Evolutionary conservation across 2,888 invertebrate genomes (phyloP).

Genomic region (Amphiduros pacificus): DNA sequence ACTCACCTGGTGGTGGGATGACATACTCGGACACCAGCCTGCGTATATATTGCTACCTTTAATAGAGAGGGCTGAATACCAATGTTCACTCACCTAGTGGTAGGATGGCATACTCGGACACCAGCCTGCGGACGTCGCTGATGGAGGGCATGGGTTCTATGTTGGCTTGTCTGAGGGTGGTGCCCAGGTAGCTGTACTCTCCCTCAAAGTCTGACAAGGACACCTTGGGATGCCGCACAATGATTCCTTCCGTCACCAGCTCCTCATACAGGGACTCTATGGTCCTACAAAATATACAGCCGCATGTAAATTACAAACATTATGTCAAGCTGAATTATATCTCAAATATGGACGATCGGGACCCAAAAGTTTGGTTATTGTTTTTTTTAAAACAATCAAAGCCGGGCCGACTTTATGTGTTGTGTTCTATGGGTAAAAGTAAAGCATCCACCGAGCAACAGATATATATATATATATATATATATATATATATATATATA

Average conservation of each 20-base stretch:
- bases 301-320: background rate
- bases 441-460: too few species aligned
- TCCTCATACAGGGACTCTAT: conserved; percentile 83
- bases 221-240: conserved; percentile 73
- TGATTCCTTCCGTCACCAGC: conserved; percentile 85
- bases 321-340: too few species aligned
- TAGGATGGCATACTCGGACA: conserved; percentile 85
- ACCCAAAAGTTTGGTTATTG: too few species aligned
- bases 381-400: too few species aligned
- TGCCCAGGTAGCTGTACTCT: conserved; percentile 67
- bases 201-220: conserved; percentile 76
- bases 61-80: too few species aligned
- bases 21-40: conserved; percentile 86
- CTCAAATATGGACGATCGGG: too few species aligned
- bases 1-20: conserved; percentile 80
- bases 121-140: conserved; percentile 82
- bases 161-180: conserved; percentile 58
- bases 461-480: too few species aligned
- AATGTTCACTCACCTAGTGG: conserved; percentile 72
- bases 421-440: too few species aligned
- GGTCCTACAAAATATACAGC: conserved; percentile 39
- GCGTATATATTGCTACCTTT: too few species aligned
- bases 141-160: conserved; percentile 68
- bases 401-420: too few species aligned
- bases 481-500: too few species aligned